Base-by-base conservation (phyloP, 2,888 invertebrate species). In the Ectemnius lituratus region DNA sequence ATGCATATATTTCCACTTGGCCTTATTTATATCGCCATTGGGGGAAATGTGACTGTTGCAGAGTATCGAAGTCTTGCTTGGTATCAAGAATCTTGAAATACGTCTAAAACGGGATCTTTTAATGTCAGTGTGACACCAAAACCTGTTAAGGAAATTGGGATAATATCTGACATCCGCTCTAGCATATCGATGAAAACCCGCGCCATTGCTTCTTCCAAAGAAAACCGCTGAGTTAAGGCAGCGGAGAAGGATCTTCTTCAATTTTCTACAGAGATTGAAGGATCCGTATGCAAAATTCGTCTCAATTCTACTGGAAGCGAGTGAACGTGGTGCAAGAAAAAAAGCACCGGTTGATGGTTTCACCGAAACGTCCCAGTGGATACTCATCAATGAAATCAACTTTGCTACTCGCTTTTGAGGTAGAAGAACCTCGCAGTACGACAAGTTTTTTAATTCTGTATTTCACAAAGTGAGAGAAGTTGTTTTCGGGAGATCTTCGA, bases 221-320 rank as follows among this genome's bases (percentile, higher is more conserved):
- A 2, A 5, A 5, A 13, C 23, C 13, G 23, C 13, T 8, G 14
- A 61, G 4, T 1, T 2, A 23, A 23, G 23, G 0, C 23, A 23
- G 1, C 18, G 70, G 46, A 56, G 47, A 56, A 37, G 63, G 23
- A 14, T 61, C 47, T 58, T 62, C 61, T 14, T 56, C 28, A 27
- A 59, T 61, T 63, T 52, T 47, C 23, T 58, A 70, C 58, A 65
- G 46, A 68, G 67, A 67, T 73, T 70, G 70, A 61, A 75, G 27
- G 60, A 73, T 65, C 61, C 72, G 46, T 11, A 60, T 57, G 63
- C 62, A 72, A 70, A 37, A 79, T 74, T 76, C 74, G 68, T 76
- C 79, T 73, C 79, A 79, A 80, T 79, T 74, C 79, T 66, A 71
- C 14, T 52, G 63, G 62, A 1, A 20, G 20, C 20, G 20, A 20